These are phyloP conservation scores for Garra rufa DNA, from an alignment of 2,113 vertebrate species.

Conservation along the genomic window DNA sequence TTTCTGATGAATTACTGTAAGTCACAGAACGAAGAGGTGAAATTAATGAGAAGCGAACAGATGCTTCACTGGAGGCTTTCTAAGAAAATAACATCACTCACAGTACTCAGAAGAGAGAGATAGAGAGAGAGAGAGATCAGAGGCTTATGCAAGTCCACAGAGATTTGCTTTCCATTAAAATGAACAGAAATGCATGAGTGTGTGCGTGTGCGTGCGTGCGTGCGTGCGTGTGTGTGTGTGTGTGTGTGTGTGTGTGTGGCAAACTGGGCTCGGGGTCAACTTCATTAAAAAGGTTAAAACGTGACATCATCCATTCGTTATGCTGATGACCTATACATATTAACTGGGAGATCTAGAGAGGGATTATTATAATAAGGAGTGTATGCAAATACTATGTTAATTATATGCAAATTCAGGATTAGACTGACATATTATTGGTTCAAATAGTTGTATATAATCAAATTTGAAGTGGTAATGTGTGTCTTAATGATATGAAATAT, in stretches of 20 bases:
- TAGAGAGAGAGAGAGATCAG: neutral
- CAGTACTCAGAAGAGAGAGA: conserved; percentile 5
- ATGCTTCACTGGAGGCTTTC: conserved; percentile 17
- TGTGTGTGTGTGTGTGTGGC: neutral
- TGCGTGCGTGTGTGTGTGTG: neutral
- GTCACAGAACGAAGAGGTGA: neutral
- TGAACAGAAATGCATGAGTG: neutral
- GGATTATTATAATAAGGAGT: conserved; percentile 1
- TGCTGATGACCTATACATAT: neutral
- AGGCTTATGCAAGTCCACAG: conserved; percentile 22
- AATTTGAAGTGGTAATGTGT: neutral
- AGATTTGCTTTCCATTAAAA: conserved; percentile 23
- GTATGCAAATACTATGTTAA: neutral
- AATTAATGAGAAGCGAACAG: conserved; percentile 20
- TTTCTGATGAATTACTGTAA: neutral
- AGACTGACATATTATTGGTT: neutral
- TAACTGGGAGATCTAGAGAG: neutral
- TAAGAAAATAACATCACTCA: conserved; percentile 37
- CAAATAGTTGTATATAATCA: neutral
- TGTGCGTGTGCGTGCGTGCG: neutral
- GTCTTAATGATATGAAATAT: no score
- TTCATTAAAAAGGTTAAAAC: conserved; percentile 11
- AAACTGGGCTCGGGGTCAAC: conserved; percentile 4
- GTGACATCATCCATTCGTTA: neutral
- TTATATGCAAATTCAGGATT: neutral